phyloP scores from a whole-genome alignment of 2,888 invertebrate species.

The Saturnia japonica region DNA sequence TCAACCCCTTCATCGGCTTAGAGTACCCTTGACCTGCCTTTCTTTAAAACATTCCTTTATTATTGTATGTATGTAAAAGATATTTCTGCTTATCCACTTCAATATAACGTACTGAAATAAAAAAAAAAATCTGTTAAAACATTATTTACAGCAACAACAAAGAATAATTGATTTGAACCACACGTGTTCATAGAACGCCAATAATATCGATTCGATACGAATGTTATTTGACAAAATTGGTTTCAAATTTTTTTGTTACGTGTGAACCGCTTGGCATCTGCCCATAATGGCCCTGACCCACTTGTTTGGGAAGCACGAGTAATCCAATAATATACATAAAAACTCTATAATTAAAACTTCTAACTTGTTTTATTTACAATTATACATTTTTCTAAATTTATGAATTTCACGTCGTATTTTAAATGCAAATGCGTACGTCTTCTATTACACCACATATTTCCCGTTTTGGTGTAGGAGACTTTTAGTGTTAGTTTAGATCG shows the following conservation, averaged over 20 bases:
- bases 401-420: no score
- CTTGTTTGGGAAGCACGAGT: neutral
- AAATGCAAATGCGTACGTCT: no score
- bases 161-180: neutral
- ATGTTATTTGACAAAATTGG: conserved; percentile 12
- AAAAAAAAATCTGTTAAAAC: neutral
- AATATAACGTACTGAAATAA: neutral
- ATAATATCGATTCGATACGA: conserved; percentile 8
- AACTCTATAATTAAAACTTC: neutral
- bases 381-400: no score
- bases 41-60: no score
- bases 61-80: neutral
- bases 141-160: no score
- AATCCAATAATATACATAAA: neutral
- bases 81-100: neutral
- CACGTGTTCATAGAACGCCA: conserved; percentile 1
- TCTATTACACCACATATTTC: no score
- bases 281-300: conserved; percentile 8
- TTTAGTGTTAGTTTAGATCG: no score
- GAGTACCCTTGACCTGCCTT: no score
- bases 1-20: no score
- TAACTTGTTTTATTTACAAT: neutral
- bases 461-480: no score
- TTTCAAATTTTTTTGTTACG: conserved; percentile 8
- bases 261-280: conserved; percentile 11